phyloP scores from a whole-genome alignment of 2,113 vertebrate genomes.

The Peromyscus maniculatus region DNA sequence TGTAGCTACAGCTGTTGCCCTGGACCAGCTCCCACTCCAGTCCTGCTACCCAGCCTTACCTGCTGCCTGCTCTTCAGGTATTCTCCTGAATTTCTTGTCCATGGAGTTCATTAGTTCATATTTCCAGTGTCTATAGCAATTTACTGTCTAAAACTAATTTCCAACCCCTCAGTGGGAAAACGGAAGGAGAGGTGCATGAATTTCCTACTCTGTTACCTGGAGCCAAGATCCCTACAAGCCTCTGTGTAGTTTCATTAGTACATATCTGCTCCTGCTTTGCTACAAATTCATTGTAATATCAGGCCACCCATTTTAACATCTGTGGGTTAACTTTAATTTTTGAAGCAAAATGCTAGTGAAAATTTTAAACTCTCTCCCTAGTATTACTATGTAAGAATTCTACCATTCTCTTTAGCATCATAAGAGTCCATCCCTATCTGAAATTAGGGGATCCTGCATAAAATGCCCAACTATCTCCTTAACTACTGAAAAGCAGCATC shows the following conservation, averaged over 20 bases:
- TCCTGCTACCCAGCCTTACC: background rate
- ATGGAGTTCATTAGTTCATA: background rate
- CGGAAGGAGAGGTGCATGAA: background rate
- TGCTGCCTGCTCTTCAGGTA: background rate
- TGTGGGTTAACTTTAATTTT: slow-evolving; percentile 4
- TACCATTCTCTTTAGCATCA: background rate
- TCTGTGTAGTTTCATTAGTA: background rate
- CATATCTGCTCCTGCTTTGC: background rate
- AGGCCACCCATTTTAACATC: background rate
- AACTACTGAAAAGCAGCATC: background rate
- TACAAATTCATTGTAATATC: slow-evolving; percentile 22
- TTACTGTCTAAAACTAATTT: background rate
- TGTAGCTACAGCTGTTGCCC: background rate
- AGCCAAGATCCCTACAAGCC: background rate
- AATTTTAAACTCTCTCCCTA: slow-evolving; percentile 23
- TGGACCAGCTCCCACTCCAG: background rate
- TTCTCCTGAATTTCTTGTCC: background rate
- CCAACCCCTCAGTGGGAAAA: background rate
- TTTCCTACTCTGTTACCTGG: background rate
- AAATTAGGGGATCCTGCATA: background rate
- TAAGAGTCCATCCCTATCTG: background rate
- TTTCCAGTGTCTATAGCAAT: background rate
- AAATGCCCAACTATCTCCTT: background rate
- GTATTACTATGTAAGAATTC: slow-evolving; percentile 20
- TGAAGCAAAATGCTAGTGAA: slow-evolving; percentile 4